Percentiles rank a stretch among this genome's conserved stretches.
Evolutionary conservation across 1,140 invertebrate species (phyloP).

Genomic region (Cheumatopsyche charites): DNA sequence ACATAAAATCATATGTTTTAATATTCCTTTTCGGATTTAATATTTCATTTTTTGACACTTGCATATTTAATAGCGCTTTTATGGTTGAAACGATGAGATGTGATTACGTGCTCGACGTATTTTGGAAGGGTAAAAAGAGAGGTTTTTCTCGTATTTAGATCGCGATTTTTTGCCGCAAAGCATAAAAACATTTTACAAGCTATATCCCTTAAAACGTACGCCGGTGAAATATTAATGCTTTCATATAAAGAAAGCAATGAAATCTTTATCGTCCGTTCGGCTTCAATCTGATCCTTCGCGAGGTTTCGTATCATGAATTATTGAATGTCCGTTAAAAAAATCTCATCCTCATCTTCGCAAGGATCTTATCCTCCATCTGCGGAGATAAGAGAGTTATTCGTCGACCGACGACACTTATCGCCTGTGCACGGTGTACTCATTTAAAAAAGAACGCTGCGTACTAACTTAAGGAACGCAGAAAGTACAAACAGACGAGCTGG

Average conservation of each 20-base stretch:
- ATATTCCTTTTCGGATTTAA: no score
- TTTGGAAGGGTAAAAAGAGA: no score
- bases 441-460: constrained; percentile 26
- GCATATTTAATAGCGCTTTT: no score
- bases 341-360: no score
- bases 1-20: no score
- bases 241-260: constrained; percentile 27
- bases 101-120: no score
- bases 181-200: constrained; percentile 23
- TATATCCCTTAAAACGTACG: constrained; percentile 13
- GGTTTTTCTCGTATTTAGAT: background rate
- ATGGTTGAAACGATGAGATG: no score
- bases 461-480: background rate
- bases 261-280: constrained; percentile 26
- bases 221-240: constrained; percentile 13
- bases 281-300: constrained; percentile 23
- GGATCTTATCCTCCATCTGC: constrained; percentile 1
- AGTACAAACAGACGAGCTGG: background rate
- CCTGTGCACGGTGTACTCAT: constrained; percentile 16
- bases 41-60: no score
- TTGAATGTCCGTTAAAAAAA: background rate
- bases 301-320: constrained; percentile 10
- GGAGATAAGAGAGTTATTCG: background rate
- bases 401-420: background rate
- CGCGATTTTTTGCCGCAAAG: constrained; percentile 1